Base-by-base conservation (phyloP, 2,888 invertebrate species). In the Drepanosiphum platanoidis region DNA sequence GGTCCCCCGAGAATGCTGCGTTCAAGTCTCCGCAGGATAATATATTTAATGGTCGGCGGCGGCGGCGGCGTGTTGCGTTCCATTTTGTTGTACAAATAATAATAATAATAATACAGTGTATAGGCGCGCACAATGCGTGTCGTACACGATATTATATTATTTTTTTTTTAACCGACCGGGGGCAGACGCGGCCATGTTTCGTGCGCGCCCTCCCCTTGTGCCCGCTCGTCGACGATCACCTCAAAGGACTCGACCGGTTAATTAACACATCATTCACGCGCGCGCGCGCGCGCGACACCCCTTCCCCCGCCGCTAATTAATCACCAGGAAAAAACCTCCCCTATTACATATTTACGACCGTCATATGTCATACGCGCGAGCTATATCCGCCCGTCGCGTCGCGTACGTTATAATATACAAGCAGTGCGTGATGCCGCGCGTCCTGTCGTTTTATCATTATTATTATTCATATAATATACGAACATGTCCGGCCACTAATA, bases 1-100 rank as follows among this genome's bases (percentile, higher is more conserved):
- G 30, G 64, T 64, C 15, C 22, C 27, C 11, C 7, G 34, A 15
- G 70, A 5, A n/a, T n/a, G 36, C 39, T 9, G 32, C 22, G 77
- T 84, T 84, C 66, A 77, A 84, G 75, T 84, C 84, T 77, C 84
- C 84, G 32, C 84, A 52, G 77, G 68, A 77, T 77, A 66, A 68
- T n/a, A n/a, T n/a, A n/a, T 74, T 74, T 80, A 52, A 71, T 36
- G 71, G 66, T 68, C 32, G 78, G 36, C 46, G 34, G 66, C 46
- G 30, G 15, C 30, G 13, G 46, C 22, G 4, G 32, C 18, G 46
- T 42, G 75, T 61, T 61, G 58, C 30, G 80, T 75, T 80, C 81
- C 72, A 72, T 82, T 82, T 72, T 61, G 71, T 82, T 39, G 72
- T 71, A 82, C 81, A 61, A 82, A 81, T 71, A 81, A 71, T 71